Conservation (phyloP, 2,797 vertebrate genomes). For the Antennarius maculatus region DNA sequence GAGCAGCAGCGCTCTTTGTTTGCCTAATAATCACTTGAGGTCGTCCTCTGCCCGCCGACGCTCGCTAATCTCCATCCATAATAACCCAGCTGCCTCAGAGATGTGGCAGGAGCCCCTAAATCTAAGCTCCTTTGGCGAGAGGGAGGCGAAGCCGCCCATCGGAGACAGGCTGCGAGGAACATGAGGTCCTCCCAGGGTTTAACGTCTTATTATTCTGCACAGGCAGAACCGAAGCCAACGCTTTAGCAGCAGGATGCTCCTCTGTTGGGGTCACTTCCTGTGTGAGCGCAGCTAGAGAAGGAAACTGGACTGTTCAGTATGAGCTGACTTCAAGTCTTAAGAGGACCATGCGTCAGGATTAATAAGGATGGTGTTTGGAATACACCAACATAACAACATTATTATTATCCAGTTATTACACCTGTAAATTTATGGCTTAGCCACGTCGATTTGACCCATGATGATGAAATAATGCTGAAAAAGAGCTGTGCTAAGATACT, state of each 20-base stretch:
- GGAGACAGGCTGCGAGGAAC: conserved; percentile 61
- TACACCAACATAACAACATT: conserved; percentile 28
- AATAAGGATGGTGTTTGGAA: conserved; percentile 22
- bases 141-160: conserved; percentile 67
- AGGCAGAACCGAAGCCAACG: conserved; percentile 64
- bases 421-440: too few species aligned
- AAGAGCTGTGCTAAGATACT: too few species aligned
- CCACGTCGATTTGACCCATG: too few species aligned
- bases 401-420: too few species aligned
- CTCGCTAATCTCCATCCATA: conserved; percentile 70
- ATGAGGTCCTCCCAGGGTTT: conserved; percentile 74
- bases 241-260: conserved; percentile 62
- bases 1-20: conserved; percentile 58
- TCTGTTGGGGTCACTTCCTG: conserved; percentile 64
- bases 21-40: conserved; percentile 75
- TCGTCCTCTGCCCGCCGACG: conserved; percentile 66
- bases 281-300: conserved; percentile 18
- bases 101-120: conserved; percentile 64
- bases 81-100: conserved; percentile 71
- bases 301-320: conserved; percentile 26
- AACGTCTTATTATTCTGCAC: conserved; percentile 78
- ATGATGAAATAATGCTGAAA: too few species aligned
- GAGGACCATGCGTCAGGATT: conserved; percentile 40
- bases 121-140: conserved; percentile 64
- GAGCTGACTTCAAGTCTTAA: conserved; percentile 14